Evolutionary conservation across 2,888 invertebrate genomes (phyloP).

Genomic region (Meloe dianella): DNA sequence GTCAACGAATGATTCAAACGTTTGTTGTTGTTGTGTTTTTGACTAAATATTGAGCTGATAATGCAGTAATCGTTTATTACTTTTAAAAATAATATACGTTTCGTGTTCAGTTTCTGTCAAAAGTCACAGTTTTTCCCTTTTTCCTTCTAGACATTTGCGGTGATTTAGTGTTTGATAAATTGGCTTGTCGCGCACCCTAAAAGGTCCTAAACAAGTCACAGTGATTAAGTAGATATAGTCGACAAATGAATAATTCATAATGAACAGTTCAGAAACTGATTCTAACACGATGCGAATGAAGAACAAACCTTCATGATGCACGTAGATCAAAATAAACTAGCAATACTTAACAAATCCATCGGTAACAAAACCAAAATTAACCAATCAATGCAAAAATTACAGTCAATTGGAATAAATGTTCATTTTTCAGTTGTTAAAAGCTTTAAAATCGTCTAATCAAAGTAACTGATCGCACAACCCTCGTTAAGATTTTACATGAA

Average conservation of each 20-base stretch:
- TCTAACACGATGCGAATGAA: neutral
- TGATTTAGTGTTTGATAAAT: constrained; percentile 19
- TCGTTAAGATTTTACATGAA: constrained; percentile 45
- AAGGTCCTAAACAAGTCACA: constrained; percentile 19
- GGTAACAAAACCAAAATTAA: no score
- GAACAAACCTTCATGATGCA: neutral
- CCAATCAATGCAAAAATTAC: neutral
- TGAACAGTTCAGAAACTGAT: constrained; percentile 10
- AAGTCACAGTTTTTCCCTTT: neutral
- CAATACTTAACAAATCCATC: constrained; percentile 21
- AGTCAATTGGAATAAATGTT: constrained; percentile 32
- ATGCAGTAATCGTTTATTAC: neutral
- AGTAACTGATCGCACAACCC: constrained; percentile 41
- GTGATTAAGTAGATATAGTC: constrained; percentile 18
- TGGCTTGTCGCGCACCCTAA: constrained; percentile 19
- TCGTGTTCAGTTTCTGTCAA: neutral
- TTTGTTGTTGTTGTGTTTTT: no score
- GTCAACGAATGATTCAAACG: no score
- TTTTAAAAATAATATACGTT: neutral
- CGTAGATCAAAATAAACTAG: neutral
- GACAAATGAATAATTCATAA: constrained; percentile 18
- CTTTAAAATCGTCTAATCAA: constrained; percentile 26
- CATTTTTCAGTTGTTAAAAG: constrained; percentile 30
- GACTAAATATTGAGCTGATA: neutral
- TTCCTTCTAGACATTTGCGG: constrained; percentile 8